Percentiles rank a stretch among this genome's conserved stretches.
phyloP scores from a whole-genome alignment of 2,113 vertebrate genomes.

The Psilopogon haemacephalus region DNA sequence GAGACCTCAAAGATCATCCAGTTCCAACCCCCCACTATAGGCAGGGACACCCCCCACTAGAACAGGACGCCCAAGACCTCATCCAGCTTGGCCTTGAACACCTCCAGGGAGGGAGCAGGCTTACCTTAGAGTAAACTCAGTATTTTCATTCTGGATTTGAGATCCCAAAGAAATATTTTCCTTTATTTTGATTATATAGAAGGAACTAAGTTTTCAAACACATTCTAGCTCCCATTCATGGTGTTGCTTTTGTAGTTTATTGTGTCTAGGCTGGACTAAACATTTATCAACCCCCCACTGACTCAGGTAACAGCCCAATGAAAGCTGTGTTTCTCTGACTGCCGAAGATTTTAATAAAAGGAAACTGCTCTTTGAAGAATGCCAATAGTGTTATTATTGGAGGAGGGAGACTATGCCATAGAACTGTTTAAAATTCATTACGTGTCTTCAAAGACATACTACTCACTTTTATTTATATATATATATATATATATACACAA shows the following conservation, averaged over 20 bases:
- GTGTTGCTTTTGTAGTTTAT: neutral
- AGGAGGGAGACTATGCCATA: neutral
- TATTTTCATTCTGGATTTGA: neutral
- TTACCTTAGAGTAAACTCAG: too few relatives aligned
- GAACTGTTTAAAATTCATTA: neutral
- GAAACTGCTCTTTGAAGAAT: neutral
- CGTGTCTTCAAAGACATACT: neutral
- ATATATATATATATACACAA: neutral
- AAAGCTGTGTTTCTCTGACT: conserved; percentile 8
- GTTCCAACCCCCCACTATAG: too few relatives aligned
- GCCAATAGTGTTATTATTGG: neutral
- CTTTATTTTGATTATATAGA: neutral
- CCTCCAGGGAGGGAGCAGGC: too few relatives aligned
- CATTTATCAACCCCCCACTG: neutral
- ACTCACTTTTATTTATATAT: neutral
- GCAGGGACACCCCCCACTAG: too few relatives aligned
- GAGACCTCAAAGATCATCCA: too few relatives aligned
- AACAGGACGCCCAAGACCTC: too few relatives aligned
- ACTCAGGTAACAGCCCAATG: neutral
- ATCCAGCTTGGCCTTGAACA: too few relatives aligned
- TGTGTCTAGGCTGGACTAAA: neutral
- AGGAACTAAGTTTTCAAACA: neutral
- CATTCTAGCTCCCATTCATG: neutral
- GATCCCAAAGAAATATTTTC: too few relatives aligned
- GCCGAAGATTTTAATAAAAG: neutral